Base-by-base conservation (phyloP, 37 sponge, comb jelly and placozoan species). In the Agelas oroides region DNA sequence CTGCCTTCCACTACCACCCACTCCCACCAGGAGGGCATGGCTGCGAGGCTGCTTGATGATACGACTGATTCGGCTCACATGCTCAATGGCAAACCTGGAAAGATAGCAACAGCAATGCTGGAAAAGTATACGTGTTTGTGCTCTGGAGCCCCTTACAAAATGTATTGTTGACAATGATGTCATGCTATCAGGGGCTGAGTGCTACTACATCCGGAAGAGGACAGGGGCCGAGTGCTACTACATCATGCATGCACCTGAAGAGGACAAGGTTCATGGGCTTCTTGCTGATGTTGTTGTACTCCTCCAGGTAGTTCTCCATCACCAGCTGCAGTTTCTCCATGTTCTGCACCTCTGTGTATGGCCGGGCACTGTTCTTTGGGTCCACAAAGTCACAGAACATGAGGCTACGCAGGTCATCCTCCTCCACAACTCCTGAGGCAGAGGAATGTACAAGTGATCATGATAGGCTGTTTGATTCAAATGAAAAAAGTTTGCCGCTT, bases 191-290 rank as follows among this genome's bases (percentile, higher is more conserved):
- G n/a, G n/a, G n/a, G n/a, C n/a, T n/a, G n/a, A n/a, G n/a, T n/a
- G n/a, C n/a, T n/a, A n/a, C n/a, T n/a, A n/a, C n/a, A n/a, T n/a
- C n/a, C n/a, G 67, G 14, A 15, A 24, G 27, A 23, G 25, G 27
- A 15, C 14, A 25, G 25, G 5, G 11, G 35, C 70, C n/a, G n/a
- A n/a, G n/a, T n/a, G n/a, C n/a, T n/a, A n/a, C n/a, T n/a, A n/a
- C n/a, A n/a, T n/a, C 46, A 8, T 46, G 46, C 46, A 46, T 8
- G 24, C n/a, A 96, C 97, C 97, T 89, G 84, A 98, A 98, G 81
- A 98, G 76, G 57, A 98, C 99, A 8, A 98, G 86, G 84, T 98
- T 95, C 99, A 98, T 98, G 5, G 99, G 96, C 61, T 98, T 98
- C 76, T 98, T 98, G 92, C 92, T 93, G 81, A 98, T 87, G 77